Evolutionary conservation across 2,888 invertebrate species (phyloP).

Genomic region (Lamellibrachia satsuma): DNA sequence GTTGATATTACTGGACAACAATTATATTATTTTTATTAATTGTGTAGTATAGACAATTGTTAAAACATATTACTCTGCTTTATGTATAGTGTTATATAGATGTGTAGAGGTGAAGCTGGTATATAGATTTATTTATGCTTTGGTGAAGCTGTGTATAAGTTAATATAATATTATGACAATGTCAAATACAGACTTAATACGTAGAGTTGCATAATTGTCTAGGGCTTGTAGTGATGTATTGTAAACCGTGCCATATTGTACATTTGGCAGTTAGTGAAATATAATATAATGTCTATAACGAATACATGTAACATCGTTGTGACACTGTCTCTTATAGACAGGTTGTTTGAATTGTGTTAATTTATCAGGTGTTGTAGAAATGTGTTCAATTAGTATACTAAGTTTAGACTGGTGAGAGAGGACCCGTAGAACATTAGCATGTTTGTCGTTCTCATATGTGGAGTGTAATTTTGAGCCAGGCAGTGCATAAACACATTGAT

Average conservation of each 20-base stretch:
- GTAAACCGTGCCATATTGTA: background rate
- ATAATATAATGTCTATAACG: background rate
- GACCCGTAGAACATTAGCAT: background rate
- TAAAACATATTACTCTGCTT: background rate
- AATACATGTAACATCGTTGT: background rate
- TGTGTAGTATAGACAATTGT: background rate
- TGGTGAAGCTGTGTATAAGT: background rate
- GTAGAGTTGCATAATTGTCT: background rate
- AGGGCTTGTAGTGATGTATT: background rate
- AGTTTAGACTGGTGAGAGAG: background rate
- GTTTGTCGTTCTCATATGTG: background rate
- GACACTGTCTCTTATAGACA: too few relatives aligned
- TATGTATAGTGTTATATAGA: background rate
- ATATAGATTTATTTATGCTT: background rate
- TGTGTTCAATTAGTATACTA: background rate
- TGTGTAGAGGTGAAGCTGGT: background rate
- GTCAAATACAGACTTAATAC: background rate
- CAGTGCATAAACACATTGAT: background rate
- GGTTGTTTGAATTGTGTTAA: too few relatives aligned
- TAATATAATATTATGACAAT: background rate
- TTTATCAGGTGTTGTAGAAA: too few relatives aligned
- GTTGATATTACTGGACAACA: background rate
- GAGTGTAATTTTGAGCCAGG: background rate
- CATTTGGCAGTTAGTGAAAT: background rate
- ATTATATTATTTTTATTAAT: background rate